Evolutionary conservation across 1,140 invertebrate species (phyloP).

Genomic region (Wasmannia auropunctata): DNA sequence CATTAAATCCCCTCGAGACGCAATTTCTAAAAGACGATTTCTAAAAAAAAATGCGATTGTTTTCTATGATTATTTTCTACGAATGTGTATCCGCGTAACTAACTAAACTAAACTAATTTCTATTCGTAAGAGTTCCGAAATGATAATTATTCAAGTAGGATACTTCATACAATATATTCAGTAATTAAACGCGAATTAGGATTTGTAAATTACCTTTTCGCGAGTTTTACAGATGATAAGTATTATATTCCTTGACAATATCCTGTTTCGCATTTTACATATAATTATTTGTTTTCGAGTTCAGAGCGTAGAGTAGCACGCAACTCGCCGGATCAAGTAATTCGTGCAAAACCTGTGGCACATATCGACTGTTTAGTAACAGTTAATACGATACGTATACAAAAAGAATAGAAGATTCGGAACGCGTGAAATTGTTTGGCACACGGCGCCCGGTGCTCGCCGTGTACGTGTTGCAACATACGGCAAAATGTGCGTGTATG

Average conservation of each 20-base stretch:
- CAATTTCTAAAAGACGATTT: background rate
- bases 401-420: background rate
- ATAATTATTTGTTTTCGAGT: too few species aligned
- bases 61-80: background rate
- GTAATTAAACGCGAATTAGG: background rate
- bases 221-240: too few species aligned
- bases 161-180: background rate
- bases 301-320: too few species aligned
- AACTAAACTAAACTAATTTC: background rate
- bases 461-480: background rate
- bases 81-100: background rate
- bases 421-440: background rate
- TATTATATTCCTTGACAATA: too few species aligned
- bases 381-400: background rate
- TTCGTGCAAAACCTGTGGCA: too few species aligned
- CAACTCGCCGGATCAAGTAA: too few species aligned
- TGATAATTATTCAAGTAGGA: background rate
- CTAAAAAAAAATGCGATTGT: background rate
- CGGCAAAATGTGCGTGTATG: background rate
- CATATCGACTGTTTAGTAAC: too few species aligned
- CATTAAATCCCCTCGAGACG: background rate
- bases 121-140: background rate
- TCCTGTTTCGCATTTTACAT: too few species aligned
- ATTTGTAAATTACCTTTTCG: background rate
- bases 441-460: background rate